These are phyloP conservation scores for Brachionus manjavacas DNA, from an alignment of 1,140 invertebrate species.

Conservation along the genomic window DNA sequence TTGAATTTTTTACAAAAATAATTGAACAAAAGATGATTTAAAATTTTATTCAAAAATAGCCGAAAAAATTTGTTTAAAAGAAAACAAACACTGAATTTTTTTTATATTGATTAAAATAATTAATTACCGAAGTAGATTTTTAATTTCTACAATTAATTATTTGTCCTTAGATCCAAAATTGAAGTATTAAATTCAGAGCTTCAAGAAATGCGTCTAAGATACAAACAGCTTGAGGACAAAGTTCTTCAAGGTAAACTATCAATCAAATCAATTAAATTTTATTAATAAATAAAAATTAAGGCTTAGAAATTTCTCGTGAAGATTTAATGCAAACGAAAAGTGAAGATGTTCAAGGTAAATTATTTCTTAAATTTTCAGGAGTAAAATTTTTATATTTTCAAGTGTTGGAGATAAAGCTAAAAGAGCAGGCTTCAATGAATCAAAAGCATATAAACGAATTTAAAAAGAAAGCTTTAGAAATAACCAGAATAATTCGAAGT, in stretches of 20 bases:
- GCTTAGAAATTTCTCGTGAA: neutral
- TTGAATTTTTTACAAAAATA: too few relatives aligned
- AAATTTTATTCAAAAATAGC: too few relatives aligned
- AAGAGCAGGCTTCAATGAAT: slow-evolving; percentile 14
- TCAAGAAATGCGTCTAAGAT: neutral
- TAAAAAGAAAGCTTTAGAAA: slow-evolving; percentile 37
- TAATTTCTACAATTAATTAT: too few relatives aligned
- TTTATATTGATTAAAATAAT: too few relatives aligned
- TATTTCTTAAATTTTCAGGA: neutral
- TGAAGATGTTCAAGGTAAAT: neutral
- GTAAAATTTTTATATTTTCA: neutral
- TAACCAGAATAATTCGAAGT: neutral
- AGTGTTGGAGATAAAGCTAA: slow-evolving; percentile 17
- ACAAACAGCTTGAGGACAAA: neutral
- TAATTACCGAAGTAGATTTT: too few relatives aligned
- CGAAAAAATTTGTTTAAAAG: too few relatives aligned
- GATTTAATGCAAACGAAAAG: neutral
- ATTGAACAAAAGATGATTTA: too few relatives aligned
- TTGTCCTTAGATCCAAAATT: neutral
- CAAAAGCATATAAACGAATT: slow-evolving; percentile 15
- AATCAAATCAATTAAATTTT: neutral
- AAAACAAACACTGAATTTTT: too few relatives aligned
- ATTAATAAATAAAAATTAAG: neutral
- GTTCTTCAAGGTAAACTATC: neutral
- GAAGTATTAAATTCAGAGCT: slow-evolving; percentile 1